Percentiles rank a stretch among this genome's conserved stretches.
phyloP scores from a whole-genome alignment of 2,888 invertebrate genomes.

The Ferdinandea cuprea region DNA sequence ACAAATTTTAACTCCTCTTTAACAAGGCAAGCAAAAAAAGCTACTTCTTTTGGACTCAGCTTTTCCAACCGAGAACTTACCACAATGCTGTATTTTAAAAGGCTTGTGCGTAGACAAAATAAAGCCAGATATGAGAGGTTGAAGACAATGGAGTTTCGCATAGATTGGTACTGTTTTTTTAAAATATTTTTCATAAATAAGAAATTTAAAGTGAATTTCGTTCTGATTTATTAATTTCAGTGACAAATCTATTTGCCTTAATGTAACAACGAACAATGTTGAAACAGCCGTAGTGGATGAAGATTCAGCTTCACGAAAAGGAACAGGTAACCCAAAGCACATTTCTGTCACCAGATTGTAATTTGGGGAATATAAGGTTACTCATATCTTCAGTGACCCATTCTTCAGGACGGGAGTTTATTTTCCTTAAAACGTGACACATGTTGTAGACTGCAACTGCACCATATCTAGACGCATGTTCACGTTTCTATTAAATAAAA shows the following conservation, averaged over 20 bases:
- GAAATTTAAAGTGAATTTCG: neutral
- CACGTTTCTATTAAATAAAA: too few species aligned
- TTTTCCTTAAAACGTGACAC: too few species aligned
- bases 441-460: too few species aligned
- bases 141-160: neutral
- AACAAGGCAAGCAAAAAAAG: neutral
- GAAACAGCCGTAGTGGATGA: neutral
- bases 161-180: neutral
- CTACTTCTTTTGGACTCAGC: neutral
- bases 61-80: neutral
- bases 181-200: neutral
- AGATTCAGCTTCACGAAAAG: neutral
- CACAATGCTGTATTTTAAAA: neutral
- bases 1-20: too few species aligned
- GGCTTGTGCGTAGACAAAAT: too few species aligned
- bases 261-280: neutral
- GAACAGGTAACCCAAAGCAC: neutral
- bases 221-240: neutral
- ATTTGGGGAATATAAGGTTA: too few species aligned
- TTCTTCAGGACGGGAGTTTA: too few species aligned
- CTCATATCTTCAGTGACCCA: too few species aligned
- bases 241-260: neutral
- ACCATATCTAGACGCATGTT: too few species aligned
- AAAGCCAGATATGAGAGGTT: neutral
- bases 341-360: too few species aligned